Conservation (phyloP, 1,140 invertebrate species). For the Thrips palmi region DNA sequence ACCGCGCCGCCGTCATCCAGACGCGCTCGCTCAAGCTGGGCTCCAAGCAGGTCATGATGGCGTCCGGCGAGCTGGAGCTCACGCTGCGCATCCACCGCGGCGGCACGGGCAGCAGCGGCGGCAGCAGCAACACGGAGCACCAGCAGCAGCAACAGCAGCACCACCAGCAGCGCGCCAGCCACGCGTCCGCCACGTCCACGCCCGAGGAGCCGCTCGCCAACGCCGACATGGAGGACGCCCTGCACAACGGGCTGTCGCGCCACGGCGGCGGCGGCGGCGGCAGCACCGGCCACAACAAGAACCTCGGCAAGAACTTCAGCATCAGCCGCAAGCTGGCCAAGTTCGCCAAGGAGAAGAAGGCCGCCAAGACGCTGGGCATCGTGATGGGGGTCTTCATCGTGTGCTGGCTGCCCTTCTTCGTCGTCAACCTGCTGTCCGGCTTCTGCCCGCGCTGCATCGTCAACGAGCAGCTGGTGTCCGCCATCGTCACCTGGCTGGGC, state of each 20-base stretch:
- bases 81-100: slow-evolving; percentile 79
- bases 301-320: slow-evolving; percentile 67
- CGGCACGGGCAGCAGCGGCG: slow-evolving; percentile 32
- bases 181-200: too few relatives aligned
- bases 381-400: slow-evolving; percentile 98
- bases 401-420: slow-evolving; percentile 97
- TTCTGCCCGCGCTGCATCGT: slow-evolving; percentile 74
- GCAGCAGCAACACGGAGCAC: slow-evolving; percentile 15
- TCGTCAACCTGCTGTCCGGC: slow-evolving; percentile 82
- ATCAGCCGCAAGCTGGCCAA: slow-evolving; percentile 76
- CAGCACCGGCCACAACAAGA: slow-evolving; percentile 32
- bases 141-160: slow-evolving; percentile 28
- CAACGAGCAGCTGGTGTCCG: slow-evolving; percentile 76
- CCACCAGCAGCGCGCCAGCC: slow-evolving; percentile 14
- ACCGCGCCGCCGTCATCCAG: slow-evolving; percentile 82
- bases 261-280: slow-evolving; percentile 42
- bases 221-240: too few relatives aligned
- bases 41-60: slow-evolving; percentile 67
- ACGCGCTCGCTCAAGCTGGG: slow-evolving; percentile 76
- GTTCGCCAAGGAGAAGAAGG: slow-evolving; percentile 89
- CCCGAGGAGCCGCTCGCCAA: too few relatives aligned
- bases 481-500: slow-evolving; percentile 92
- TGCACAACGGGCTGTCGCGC: slow-evolving; percentile 21
- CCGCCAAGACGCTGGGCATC: slow-evolving; percentile 84
- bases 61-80: slow-evolving; percentile 60